Evolutionary conservation across 2,113 vertebrate genomes (phyloP), one percentile per base, ranked within the genome.

Genomic region (Piaya cayana): DNA sequence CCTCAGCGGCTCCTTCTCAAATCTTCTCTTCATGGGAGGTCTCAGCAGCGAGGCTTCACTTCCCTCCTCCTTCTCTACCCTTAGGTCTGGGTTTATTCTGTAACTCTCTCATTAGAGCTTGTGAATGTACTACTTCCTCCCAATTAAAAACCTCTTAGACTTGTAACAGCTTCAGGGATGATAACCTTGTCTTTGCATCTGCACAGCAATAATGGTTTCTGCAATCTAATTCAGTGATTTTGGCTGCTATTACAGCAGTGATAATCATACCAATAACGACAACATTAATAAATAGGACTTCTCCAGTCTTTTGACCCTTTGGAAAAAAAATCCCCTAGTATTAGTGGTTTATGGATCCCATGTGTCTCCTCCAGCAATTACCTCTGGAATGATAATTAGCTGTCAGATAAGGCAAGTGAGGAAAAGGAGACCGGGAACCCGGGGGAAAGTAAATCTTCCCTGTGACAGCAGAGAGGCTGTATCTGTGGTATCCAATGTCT

Each of bases 401-500:
- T 83, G 37, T 63, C 90, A 70, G 81, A 68, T 69, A 71, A 90
- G 8, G 77, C 70, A 82, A 69, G 68, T 9, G 21, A 7, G 34
- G 36, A 34, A 43, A 76, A 64, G 21, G 52, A 88, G 47, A 68
- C 4, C 0, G 4, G 36, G 25, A 88, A 55, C 30, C 39, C 50
- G 26, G 18, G 27, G 49, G n/a, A 29, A 74, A 71, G 5, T 4
- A 81, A 84, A 47, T 22, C 20, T 78, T 69, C 39, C 62, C 14
- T 43, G 34, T 0, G 3, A 15, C 16, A 10, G 14, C 6, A 2
- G 39, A 58, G 45, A 11, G 22, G 36, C 36, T 37, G 20, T 5
- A 4, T 21, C 62, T 65, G 21, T 12, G 20, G 25, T 0, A 1
- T 15, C 65, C 0, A 0, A 78, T 25, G 3, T 62, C 18, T 88